These are phyloP conservation scores for Oriolus oriolus DNA, from an alignment of 2,113 vertebrate genomes.

Conservation along the genomic window DNA sequence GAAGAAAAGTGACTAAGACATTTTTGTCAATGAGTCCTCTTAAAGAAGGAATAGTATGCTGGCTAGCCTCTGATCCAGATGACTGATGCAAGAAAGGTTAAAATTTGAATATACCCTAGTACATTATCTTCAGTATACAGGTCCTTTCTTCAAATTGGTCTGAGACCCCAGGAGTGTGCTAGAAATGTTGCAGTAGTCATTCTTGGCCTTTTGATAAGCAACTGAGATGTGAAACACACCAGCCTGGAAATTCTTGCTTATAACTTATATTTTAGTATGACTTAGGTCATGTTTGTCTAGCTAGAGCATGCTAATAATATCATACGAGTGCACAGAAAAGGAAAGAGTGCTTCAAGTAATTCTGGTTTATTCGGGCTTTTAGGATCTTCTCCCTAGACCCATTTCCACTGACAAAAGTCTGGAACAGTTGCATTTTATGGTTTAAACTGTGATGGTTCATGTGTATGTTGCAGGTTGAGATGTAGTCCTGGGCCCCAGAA, in stretches of 20 bases:
- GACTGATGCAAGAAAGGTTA: neutral
- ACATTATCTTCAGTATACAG: neutral
- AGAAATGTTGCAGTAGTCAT: neutral
- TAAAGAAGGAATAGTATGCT: neutral
- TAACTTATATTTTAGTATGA: neutral
- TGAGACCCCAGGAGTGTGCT: neutral
- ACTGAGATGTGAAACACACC: neutral
- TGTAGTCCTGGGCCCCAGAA: neutral
- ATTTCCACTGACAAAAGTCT: neutral
- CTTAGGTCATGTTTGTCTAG: neutral
- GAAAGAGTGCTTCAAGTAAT: neutral
- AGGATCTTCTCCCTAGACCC: neutral
- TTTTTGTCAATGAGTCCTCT: neutral
- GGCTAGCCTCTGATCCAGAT: neutral
- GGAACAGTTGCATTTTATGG: neutral
- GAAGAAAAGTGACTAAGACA: neutral
- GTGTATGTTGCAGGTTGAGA: neutral
- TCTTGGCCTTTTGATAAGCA: neutral
- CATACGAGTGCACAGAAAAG: neutral
- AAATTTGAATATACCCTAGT: neutral
- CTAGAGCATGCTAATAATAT: neutral
- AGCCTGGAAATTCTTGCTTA: neutral
- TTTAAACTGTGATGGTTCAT: neutral
- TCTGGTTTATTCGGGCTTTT: neutral
- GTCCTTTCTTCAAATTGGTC: neutral